Conservation (phyloP, 2,797 vertebrate genomes). For the Spea hammondii region DNA sequence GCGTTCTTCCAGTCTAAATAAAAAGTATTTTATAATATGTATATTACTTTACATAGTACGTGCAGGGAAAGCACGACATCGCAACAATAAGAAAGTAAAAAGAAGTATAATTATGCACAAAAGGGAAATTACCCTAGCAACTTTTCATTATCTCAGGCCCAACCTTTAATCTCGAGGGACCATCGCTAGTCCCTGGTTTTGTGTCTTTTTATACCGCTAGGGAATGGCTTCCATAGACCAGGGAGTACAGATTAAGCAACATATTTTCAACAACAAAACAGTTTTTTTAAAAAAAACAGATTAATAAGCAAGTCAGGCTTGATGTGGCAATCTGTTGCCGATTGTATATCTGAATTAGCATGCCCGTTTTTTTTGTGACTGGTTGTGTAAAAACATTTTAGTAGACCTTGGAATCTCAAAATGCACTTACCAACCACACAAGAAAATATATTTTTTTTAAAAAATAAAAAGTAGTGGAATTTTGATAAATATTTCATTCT, state of each 20-base stretch:
- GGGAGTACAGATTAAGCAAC: slow-evolving; percentile 31
- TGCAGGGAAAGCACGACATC: slow-evolving; percentile 7
- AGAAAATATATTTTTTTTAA: no score
- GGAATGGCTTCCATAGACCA: slow-evolving; percentile 23
- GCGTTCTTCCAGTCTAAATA: slow-evolving; percentile 39
- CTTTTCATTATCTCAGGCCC: slow-evolving; percentile 42
- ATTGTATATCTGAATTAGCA: no score
- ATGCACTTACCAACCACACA: no score
- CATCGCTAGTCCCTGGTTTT: slow-evolving; percentile 22
- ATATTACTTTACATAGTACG: slow-evolving; percentile 46
- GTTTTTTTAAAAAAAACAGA: slow-evolving; percentile 4
- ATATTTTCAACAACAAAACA: slow-evolving; percentile 37
- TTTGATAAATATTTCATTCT: slow-evolving; percentile 28
- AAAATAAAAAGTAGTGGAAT: neutral
- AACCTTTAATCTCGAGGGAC: slow-evolving; percentile 3
- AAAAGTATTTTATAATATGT: slow-evolving; percentile 27
- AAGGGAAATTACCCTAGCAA: slow-evolving; percentile 42
- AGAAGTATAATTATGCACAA: slow-evolving; percentile 38
- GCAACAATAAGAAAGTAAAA: slow-evolving; percentile 46
- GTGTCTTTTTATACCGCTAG: slow-evolving; percentile 33
- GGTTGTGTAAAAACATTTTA: no score
- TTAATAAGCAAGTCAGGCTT: neutral
- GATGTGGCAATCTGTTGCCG: no score
- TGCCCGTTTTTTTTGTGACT: no score
- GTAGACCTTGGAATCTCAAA: no score